Evolutionary conservation across 2,113 vertebrate species (phyloP).

Genomic region (Empidonax traillii): DNA sequence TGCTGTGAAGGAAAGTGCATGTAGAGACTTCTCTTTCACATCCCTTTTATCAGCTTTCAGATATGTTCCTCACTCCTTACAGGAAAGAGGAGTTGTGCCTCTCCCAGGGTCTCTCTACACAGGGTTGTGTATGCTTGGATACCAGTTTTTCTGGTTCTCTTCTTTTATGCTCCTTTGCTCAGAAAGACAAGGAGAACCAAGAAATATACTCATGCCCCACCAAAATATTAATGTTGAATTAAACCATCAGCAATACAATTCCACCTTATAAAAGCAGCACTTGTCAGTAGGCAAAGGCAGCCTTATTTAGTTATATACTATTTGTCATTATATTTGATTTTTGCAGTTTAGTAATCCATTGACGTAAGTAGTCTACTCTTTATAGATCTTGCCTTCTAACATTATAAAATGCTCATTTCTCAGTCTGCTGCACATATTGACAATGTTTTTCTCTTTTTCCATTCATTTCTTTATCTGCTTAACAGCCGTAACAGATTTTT

Average conservation of each 20-base stretch:
- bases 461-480: not conserved
- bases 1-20: not conserved
- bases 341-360: not conserved
- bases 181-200: not conserved
- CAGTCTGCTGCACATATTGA: not conserved
- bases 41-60: not conserved
- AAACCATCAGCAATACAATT: not conserved
- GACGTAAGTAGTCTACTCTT: not conserved
- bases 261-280: not conserved
- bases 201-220: accelerated
- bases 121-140: not conserved
- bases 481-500: not conserved
- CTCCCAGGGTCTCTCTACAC: accelerated
- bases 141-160: not conserved
- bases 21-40: not conserved
- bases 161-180: not conserved
- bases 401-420: not conserved
- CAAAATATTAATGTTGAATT: not conserved
- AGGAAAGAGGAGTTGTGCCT: not conserved
- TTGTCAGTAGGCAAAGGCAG: not conserved
- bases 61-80: not conserved
- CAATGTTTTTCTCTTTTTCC: not conserved
- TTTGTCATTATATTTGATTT: not conserved
- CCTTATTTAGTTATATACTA: not conserved
- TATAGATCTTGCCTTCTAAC: not conserved